Percentiles rank a stretch among this genome's conserved stretches.
Evolutionary conservation across 2,888 invertebrate genomes (phyloP).

Genomic region (Aphelenchoides bicaudatus): DNA sequence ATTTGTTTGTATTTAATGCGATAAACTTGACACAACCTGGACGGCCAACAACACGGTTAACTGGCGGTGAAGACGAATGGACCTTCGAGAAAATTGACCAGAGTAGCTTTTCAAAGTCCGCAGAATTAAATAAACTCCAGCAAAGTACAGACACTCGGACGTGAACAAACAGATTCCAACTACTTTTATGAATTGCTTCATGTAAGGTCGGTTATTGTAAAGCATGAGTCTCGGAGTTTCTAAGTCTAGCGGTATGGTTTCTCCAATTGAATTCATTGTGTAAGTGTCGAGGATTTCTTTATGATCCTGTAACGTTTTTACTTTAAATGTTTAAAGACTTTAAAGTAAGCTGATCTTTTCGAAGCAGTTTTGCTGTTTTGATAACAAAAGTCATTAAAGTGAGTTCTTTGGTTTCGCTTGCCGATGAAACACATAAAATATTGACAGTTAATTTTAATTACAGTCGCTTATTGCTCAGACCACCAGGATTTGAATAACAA

Average conservation of each 20-base stretch:
- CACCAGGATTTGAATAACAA: too few species aligned
- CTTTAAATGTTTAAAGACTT: too few species aligned
- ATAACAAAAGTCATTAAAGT: too few species aligned
- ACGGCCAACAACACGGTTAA: not conserved
- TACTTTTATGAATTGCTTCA: not conserved
- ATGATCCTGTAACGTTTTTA: too few species aligned
- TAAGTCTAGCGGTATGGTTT: conserved; percentile 3
- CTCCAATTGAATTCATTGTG: too few species aligned
- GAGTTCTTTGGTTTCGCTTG: too few species aligned
- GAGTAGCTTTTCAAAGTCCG: not conserved
- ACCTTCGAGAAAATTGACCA: not conserved
- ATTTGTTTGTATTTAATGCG: not conserved
- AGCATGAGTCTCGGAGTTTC: not conserved
- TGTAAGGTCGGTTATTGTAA: not conserved
- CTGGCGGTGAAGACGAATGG: not conserved
- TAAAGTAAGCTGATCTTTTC: too few species aligned
- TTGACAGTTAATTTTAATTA: too few species aligned
- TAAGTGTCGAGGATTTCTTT: too few species aligned
- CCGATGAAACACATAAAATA: too few species aligned
- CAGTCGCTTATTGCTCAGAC: too few species aligned
- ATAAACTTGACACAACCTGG: not conserved
- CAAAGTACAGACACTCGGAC: not conserved
- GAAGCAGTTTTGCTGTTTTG: too few species aligned
- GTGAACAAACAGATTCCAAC: not conserved
- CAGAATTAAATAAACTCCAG: not conserved